These are phyloP conservation scores for Podarcis raffonei DNA, from an alignment of 2,113 vertebrate genomes.

Conservation along the genomic window DNA sequence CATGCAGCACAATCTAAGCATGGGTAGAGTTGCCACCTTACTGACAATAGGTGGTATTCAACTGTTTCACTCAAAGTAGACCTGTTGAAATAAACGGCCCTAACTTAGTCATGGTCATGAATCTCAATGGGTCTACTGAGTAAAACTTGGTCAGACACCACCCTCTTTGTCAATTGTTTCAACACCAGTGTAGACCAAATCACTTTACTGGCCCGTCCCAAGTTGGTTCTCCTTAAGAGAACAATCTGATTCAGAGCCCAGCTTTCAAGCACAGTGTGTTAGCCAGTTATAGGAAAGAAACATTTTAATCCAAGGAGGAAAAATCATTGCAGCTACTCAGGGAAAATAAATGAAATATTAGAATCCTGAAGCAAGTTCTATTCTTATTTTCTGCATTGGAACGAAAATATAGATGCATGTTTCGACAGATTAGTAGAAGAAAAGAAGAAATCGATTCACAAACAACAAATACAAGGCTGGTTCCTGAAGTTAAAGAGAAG, in stretches of 20 bases:
- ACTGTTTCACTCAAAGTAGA: rapidly evolving
- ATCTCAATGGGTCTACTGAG: too few species aligned
- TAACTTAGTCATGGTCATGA: not conserved
- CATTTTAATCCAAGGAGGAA: not conserved
- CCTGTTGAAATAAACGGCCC: not conserved
- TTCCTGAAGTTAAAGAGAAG: not conserved
- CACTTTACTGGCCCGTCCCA: not conserved
- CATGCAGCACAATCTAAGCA: not conserved
- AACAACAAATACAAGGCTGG: not conserved
- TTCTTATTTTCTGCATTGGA: not conserved
- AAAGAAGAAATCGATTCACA: not conserved
- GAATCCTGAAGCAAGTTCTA: not conserved
- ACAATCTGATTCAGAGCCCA: not conserved
- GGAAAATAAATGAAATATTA: not conserved
- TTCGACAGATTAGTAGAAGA: not conserved
- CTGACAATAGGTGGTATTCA: not conserved
- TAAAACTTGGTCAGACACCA: not conserved
- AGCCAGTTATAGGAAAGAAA: conserved; percentile 5
- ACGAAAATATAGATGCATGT: not conserved
- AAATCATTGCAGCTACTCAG: conserved; percentile 11
- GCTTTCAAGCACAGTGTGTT: not conserved
- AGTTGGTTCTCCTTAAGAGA: not conserved
- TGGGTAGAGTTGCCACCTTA: not conserved
- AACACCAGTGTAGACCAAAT: not conserved
- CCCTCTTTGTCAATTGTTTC: too few species aligned